Percentiles rank a stretch among this genome's conserved stretches.
phyloP scores from a whole-genome alignment of 2,797 vertebrate genomes.

The Liparis tanakae region DNA sequence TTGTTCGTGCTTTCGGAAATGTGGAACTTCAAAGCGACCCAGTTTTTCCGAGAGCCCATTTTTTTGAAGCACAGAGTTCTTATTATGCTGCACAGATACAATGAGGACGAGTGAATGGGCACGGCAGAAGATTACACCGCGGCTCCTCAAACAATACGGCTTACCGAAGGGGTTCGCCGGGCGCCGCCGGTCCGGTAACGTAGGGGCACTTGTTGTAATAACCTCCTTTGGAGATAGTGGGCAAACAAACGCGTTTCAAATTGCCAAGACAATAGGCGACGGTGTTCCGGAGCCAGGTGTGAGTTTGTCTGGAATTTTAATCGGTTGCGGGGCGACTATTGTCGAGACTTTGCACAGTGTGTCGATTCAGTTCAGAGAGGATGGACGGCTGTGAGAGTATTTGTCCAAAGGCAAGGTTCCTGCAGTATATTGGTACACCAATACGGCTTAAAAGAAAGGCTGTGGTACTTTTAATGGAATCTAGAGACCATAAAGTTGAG shows the following conservation, averaged over 20 bases:
- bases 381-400: neutral
- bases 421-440: too few species aligned
- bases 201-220: constrained; percentile 41
- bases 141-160: constrained; percentile 46
- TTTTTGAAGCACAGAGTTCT: constrained; percentile 54
- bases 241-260: constrained; percentile 45
- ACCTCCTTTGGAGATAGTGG: constrained; percentile 32
- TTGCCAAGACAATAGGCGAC: constrained; percentile 31
- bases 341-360: neutral
- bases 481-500: neutral
- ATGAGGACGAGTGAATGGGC: constrained; percentile 50
- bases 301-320: constrained; percentile 21
- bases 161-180: neutral
- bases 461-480: neutral
- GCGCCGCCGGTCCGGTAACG: constrained; percentile 31
- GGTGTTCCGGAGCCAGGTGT: neutral
- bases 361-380: constrained; percentile 9
- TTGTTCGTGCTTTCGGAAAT: constrained; percentile 70
- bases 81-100: constrained; percentile 57
- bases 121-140: constrained; percentile 50
- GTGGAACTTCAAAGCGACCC: constrained; percentile 76
- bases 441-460: neutral
- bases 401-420: too few species aligned
- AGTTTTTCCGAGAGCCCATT: constrained; percentile 62
- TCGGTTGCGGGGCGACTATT: neutral